Percentiles rank a stretch among this genome's conserved stretches.
Evolutionary conservation across 1,140 invertebrate genomes (phyloP).

Genomic region (Drosophila trapezifrons): DNA sequence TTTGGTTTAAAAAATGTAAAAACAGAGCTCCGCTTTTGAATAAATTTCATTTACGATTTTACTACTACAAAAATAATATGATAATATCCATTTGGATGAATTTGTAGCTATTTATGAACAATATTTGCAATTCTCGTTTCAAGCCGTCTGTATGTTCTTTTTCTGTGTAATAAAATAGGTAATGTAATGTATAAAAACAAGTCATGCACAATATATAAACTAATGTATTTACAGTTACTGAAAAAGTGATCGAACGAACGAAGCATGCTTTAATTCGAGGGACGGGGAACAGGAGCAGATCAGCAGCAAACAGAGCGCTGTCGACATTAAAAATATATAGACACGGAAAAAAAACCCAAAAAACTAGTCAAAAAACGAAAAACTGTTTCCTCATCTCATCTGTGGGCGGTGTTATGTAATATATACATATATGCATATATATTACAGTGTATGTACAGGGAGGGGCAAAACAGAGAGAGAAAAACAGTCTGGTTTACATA

Average conservation of each 20-base stretch:
- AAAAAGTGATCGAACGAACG: conserved; percentile 10
- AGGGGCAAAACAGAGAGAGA: conserved; percentile 30
- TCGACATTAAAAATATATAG: conserved; percentile 23
- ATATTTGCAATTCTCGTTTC: background rate
- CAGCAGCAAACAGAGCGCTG: conserved; percentile 34
- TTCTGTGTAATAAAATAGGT: background rate
- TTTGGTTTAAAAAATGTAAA: too few species aligned
- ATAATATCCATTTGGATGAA: too few species aligned
- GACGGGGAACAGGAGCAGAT: conserved; percentile 42
- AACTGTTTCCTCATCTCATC: conserved; percentile 49
- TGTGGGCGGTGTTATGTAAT: conserved; percentile 34
- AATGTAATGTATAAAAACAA: conserved; percentile 5
- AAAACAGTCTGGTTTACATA: conserved; percentile 20
- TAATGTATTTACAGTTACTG: conserved; percentile 29
- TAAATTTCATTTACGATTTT: too few species aligned
- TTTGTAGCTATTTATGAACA: background rate
- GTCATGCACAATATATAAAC: conserved; percentile 23
- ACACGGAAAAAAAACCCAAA: conserved; percentile 23
- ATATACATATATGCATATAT: conserved; percentile 19
- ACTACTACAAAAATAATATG: too few species aligned
- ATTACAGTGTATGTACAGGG: conserved; percentile 50
- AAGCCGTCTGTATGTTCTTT: background rate
- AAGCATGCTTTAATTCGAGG: conserved; percentile 32
- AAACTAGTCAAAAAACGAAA: conserved; percentile 35
- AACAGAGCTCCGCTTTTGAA: too few species aligned